phyloP scores from a whole-genome alignment of 2,113 vertebrate species.

The Charina bottae region DNA sequence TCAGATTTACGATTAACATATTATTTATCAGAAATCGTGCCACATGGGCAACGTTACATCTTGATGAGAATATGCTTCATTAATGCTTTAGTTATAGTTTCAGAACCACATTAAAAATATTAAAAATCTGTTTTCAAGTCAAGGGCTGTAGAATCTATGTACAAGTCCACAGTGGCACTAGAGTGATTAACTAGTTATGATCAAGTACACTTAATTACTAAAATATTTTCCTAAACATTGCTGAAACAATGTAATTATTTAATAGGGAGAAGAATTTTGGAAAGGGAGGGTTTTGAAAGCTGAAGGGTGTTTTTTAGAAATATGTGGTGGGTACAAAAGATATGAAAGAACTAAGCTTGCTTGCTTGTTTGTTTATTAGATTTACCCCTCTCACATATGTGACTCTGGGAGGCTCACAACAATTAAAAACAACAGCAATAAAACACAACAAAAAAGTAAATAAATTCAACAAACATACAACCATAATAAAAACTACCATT shows the following conservation, averaged over 20 bases:
- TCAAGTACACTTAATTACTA: not conserved
- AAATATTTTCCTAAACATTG: not conserved
- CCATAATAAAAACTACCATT: no score
- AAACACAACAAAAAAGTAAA: no score
- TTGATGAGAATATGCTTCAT: not conserved
- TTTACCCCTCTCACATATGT: no score
- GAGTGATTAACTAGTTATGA: not conserved
- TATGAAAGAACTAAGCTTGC: no score
- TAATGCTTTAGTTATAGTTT: not conserved
- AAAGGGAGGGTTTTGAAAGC: not conserved
- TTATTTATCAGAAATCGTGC: not conserved
- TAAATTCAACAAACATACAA: no score
- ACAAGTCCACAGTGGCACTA: not conserved
- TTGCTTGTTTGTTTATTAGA: no score
- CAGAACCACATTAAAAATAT: no score
- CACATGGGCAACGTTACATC: not conserved
- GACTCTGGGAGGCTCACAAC: no score
- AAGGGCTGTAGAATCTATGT: not conserved
- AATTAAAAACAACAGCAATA: no score
- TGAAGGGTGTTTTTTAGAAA: no score
- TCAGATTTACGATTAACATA: not conserved
- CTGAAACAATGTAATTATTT: not conserved
- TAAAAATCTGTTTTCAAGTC: not conserved
- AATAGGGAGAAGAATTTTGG: not conserved
- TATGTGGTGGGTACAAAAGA: not conserved